Percentiles rank a stretch among this genome's conserved stretches.
Evolutionary conservation across 2,113 vertebrate genomes (phyloP).

Genomic region (Cottus gobio): DNA sequence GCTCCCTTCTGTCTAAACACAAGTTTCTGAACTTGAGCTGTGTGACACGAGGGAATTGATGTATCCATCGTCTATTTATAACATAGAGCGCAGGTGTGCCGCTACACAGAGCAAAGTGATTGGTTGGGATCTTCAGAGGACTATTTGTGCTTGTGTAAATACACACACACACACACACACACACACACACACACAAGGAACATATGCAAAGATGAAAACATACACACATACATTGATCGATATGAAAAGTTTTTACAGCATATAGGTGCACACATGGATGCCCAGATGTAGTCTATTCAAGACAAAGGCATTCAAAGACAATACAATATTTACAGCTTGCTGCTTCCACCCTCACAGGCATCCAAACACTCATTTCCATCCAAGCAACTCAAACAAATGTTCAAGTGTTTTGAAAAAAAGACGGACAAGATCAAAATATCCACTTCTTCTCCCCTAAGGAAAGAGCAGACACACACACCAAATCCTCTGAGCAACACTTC

Average conservation of each 20-base stretch:
- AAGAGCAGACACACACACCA: conserved; percentile 14
- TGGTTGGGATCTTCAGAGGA: conserved; percentile 35
- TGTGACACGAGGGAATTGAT: conserved; percentile 52
- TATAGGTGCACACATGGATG: background rate
- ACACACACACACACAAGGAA: background rate
- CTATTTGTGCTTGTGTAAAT: conserved; percentile 41
- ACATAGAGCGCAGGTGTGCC: conserved; percentile 57
- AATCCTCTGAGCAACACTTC: too few relatives aligned
- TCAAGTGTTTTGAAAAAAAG: conserved; percentile 22
- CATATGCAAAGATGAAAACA: background rate
- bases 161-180: background rate
- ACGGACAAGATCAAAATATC: conserved; percentile 4
- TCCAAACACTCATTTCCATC: conserved; percentile 15
- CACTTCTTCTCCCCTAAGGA: conserved; percentile 23
- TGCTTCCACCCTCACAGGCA: background rate
- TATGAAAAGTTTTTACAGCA: background rate
- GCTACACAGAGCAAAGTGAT: conserved; percentile 54
- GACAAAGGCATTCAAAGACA: background rate
- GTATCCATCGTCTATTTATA: conserved; percentile 71
- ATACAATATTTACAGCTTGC: conserved; percentile 2
- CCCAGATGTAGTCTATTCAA: background rate
- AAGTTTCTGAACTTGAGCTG: conserved; percentile 54
- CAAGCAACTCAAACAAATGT: conserved; percentile 30
- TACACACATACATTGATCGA: background rate
- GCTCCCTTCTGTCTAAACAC: conserved; percentile 54